phyloP scores from a whole-genome alignment of 2,797 vertebrate species.

The Nyctalus aviator region DNA sequence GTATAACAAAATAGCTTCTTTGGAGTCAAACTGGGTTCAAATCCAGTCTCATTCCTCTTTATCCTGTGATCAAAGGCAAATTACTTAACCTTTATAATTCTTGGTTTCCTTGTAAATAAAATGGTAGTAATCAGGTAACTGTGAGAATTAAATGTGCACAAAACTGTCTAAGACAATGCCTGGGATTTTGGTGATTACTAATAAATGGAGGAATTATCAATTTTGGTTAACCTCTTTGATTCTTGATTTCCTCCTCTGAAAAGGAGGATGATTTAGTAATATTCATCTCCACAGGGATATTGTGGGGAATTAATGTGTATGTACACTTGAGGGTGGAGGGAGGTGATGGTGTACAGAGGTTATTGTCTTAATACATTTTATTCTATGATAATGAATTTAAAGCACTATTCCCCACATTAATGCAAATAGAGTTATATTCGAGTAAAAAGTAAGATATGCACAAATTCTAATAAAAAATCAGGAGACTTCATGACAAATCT shows the following conservation, averaged over 20 bases:
- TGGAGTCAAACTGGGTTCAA: neutral
- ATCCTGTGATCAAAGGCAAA: neutral
- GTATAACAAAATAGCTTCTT: neutral
- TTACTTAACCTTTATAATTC: neutral
- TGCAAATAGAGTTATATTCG: neutral
- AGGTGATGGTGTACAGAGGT: neutral
- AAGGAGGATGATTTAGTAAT: neutral
- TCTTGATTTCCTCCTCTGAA: neutral
- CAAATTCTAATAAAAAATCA: neutral
- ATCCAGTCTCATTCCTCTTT: neutral
- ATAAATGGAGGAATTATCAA: neutral
- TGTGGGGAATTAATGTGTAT: neutral
- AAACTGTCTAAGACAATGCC: neutral
- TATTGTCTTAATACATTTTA: neutral
- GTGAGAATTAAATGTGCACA: neutral
- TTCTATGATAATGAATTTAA: neutral
- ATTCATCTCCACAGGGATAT: neutral
- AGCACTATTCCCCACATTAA: neutral
- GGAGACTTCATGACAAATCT: neutral
- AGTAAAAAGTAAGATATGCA: neutral
- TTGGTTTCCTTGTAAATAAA: neutral
- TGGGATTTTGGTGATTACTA: neutral
- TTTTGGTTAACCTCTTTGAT: neutral
- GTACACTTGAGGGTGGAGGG: neutral
- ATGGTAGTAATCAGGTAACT: neutral